phyloP scores from a whole-genome alignment of 2,113 vertebrate genomes.

The Daubentonia madagascariensis region DNA sequence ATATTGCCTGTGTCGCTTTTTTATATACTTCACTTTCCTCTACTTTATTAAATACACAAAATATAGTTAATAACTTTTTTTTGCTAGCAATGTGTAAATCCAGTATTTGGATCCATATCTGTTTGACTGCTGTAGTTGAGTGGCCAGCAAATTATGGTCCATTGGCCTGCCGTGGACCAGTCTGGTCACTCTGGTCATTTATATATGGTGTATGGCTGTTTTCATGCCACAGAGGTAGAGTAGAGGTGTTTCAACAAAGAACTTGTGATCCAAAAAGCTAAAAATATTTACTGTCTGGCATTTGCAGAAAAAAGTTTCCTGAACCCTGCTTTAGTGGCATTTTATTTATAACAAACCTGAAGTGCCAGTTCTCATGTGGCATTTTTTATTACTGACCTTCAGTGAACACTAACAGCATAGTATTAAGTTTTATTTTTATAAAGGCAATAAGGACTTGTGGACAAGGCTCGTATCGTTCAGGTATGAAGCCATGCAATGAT shows the following conservation, averaged over 20 bases:
- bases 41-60: not conserved
- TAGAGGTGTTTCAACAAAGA: not conserved
- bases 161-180: not conserved
- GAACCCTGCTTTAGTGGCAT: not conserved
- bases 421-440: not conserved
- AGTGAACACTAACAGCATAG: not conserved
- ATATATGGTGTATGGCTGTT: not conserved
- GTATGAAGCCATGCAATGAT: not conserved
- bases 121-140: not conserved
- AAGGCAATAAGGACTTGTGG: not conserved
- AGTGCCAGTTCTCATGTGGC: not conserved
- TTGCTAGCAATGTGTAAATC: not conserved
- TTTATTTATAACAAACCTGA: slow-evolving; percentile 20
- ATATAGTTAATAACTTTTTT: not conserved
- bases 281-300: not conserved
- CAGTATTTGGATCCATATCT: not conserved
- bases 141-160: not conserved
- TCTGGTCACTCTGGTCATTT: not conserved
- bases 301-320: not conserved
- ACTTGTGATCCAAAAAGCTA: not conserved
- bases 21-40: not conserved
- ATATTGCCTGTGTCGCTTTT: not conserved
- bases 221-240: not conserved
- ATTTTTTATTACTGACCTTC: not conserved
- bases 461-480: not conserved